Percentiles rank a stretch among this genome's conserved stretches.
Evolutionary conservation across 1,140 invertebrate genomes (phyloP).

Genomic region (Conus betulinus): DNA sequence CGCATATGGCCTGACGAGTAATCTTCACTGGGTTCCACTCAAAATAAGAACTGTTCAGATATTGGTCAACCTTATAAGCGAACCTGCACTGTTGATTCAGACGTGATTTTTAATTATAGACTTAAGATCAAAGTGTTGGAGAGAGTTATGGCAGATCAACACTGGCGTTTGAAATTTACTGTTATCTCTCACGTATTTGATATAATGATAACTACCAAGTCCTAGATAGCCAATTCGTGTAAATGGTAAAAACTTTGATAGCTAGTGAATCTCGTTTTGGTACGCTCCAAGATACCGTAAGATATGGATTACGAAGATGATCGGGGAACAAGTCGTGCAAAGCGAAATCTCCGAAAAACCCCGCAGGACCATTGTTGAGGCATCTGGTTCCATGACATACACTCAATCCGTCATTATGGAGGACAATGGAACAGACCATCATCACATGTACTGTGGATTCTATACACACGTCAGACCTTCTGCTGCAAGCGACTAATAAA

Average conservation of each 20-base stretch:
- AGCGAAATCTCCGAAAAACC: background rate
- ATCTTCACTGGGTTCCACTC: background rate
- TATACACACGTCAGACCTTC: constrained; percentile 7
- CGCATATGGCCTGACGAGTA: background rate
- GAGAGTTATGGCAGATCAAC: background rate
- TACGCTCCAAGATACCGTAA: constrained; percentile 1
- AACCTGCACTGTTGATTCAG: background rate
- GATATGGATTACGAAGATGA: background rate
- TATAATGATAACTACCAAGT: background rate
- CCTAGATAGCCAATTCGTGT: background rate
- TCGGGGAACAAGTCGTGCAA: background rate
- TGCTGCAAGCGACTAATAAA: constrained; percentile 16
- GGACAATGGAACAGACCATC: constrained; percentile 27
- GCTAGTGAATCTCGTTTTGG: background rate
- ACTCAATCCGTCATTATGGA: constrained; percentile 32
- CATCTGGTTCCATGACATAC: constrained; percentile 52
- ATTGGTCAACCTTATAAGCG: background rate
- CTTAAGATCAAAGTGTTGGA: constrained; percentile 4
- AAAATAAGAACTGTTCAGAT: background rate
- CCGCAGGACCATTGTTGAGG: constrained; percentile 55
- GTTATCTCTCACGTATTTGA: background rate
- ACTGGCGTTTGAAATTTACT: background rate
- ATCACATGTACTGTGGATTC: background rate
- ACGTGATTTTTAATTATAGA: background rate
- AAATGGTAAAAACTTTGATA: background rate